These are phyloP conservation scores for Toxotes chatareus DNA, from an alignment of 2,113 vertebrate genomes.

Conservation along the genomic window DNA sequence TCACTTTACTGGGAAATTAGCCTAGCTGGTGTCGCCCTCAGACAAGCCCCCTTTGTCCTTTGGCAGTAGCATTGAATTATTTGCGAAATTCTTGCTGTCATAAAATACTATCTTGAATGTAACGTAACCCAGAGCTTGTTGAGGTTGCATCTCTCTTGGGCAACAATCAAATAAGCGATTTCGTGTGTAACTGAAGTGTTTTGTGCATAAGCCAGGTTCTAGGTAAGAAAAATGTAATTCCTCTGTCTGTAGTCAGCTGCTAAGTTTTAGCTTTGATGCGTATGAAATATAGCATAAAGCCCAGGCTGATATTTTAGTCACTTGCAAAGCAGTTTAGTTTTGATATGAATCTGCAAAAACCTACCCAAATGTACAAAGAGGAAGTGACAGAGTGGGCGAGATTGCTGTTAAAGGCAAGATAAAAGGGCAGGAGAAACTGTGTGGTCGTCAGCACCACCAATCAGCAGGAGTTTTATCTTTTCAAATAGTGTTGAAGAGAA, in stretches of 20 bases:
- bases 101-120: neutral
- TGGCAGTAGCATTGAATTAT: neutral
- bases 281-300: neutral
- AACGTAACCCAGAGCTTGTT: neutral
- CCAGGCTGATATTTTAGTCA: neutral
- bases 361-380: slow-evolving; percentile 10
- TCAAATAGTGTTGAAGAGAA: slow-evolving; percentile 44
- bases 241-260: slow-evolving; percentile 1
- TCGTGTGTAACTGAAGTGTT: neutral
- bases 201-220: neutral
- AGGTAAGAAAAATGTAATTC: neutral
- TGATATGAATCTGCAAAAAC: slow-evolving; percentile 42
- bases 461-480: slow-evolving; percentile 62
- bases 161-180: neutral
- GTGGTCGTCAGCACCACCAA: slow-evolving; percentile 53
- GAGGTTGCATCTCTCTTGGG: neutral
- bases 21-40: neutral
- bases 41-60: neutral
- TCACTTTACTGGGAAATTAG: neutral
- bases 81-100: neutral
- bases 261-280: slow-evolving; percentile 22
- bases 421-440: slow-evolving; percentile 47
- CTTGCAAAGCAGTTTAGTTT: slow-evolving; percentile 40
- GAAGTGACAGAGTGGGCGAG: slow-evolving; percentile 17
- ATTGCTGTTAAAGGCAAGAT: slow-evolving; percentile 52